A percentile compares a stretch with the other conserved stretches of the same genome.
phyloP scores from a whole-genome alignment of 2,888 invertebrate species.

The Drosophila mimetica region DNA sequence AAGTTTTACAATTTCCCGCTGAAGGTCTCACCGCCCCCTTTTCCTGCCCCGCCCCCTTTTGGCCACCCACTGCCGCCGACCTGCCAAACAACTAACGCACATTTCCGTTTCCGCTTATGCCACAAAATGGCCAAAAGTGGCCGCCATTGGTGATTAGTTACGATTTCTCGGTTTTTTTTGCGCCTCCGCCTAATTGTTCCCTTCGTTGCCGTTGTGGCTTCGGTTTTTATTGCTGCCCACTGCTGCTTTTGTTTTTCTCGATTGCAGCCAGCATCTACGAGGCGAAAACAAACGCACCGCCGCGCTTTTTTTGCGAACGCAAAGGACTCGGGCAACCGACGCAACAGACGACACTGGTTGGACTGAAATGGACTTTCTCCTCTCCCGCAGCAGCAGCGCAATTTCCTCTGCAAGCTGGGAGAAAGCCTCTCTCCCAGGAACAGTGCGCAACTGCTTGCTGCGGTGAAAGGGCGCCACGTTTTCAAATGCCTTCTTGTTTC shows the following conservation, averaged over 20 bases:
- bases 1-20: slow-evolving; percentile 64
- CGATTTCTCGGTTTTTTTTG: slow-evolving; percentile 9
- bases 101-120: slow-evolving; percentile 52
- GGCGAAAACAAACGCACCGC: slow-evolving; percentile 32
- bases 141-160: slow-evolving; percentile 46
- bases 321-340: slow-evolving; percentile 44
- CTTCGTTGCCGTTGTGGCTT: slow-evolving; percentile 25
- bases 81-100: slow-evolving; percentile 46
- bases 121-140: slow-evolving; percentile 29
- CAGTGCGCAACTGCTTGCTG: slow-evolving; percentile 14
- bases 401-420: slow-evolving; percentile 9
- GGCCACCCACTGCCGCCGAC: slow-evolving; percentile 6
- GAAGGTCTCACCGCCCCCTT: slow-evolving; percentile 59
- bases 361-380: slow-evolving; percentile 47
- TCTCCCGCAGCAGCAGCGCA: slow-evolving; percentile 14
- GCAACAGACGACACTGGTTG: slow-evolving; percentile 49
- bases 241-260: slow-evolving; percentile 1
- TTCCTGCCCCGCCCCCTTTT: slow-evolving; percentile 1
- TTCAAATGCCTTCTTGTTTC: neutral
- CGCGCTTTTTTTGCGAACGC: slow-evolving; percentile 8
- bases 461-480: slow-evolving; percentile 2
- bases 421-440: neutral
- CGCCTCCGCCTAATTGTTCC: slow-evolving; percentile 34
- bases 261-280: slow-evolving; percentile 54
- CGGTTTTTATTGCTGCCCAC: slow-evolving; percentile 24